These are phyloP conservation scores for Caranx melampygus DNA, from an alignment of 2,113 vertebrate genomes.

Conservation along the genomic window DNA sequence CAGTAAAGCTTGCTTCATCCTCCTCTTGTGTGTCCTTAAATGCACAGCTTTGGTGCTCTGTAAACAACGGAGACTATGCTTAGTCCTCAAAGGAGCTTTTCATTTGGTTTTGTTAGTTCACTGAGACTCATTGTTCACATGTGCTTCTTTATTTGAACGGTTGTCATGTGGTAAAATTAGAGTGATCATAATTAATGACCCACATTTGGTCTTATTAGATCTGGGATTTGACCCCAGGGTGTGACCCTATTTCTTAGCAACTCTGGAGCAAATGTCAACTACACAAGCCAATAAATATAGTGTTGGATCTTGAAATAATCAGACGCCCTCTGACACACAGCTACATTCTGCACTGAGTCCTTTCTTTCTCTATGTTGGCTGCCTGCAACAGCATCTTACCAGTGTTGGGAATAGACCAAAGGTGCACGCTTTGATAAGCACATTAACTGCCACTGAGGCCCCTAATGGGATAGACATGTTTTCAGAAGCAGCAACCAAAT, in stretches of 20 bases:
- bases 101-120: conserved; percentile 19
- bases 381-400: background rate
- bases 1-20: conserved; percentile 9
- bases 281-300: background rate
- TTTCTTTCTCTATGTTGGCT: background rate
- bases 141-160: background rate
- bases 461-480: conserved; percentile 67
- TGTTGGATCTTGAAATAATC: background rate
- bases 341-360: background rate
- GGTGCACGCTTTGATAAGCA: conserved; percentile 70
- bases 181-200: conserved; percentile 62
- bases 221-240: conserved; percentile 55
- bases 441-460: conserved; percentile 49
- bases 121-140: conserved; percentile 31
- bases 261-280: conserved; percentile 12
- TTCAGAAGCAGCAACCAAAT: conserved; percentile 61
- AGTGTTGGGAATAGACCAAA: conserved; percentile 27
- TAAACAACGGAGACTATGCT: conserved; percentile 20
- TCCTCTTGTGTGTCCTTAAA: conserved; percentile 1
- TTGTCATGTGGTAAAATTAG: conserved; percentile 31
- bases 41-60: conserved; percentile 2
- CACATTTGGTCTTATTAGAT: conserved; percentile 67
- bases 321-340: background rate
- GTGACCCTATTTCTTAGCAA: conserved; percentile 42
- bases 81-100: conserved; percentile 32